Percentiles rank a stretch among this genome's conserved stretches.
Conservation (phyloP, 2,113 vertebrate genomes). For the Tychaedon coryphoeus region DNA sequence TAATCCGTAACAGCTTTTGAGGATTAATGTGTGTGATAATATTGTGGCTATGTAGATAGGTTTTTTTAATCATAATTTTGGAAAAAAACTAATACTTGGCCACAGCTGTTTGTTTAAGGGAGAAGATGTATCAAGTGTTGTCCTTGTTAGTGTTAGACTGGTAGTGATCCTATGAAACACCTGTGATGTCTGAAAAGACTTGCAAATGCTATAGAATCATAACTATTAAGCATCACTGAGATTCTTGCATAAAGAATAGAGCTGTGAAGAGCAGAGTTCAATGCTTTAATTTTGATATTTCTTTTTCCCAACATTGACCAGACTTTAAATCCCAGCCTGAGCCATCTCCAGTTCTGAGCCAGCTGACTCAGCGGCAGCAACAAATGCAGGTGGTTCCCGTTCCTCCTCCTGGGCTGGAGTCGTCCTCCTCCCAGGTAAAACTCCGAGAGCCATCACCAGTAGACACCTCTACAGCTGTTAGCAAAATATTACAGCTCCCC, state of each 20-base stretch:
- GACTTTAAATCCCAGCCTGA: conserved; percentile 94
- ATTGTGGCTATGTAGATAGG: not conserved
- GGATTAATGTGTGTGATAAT: not conserved
- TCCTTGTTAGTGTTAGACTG: not conserved
- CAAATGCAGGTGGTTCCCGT: conserved; percentile 66
- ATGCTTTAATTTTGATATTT: not conserved
- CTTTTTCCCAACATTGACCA: conserved; percentile 26
- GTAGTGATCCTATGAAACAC: not conserved
- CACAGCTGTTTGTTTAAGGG: not conserved
- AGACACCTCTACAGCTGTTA: conserved; percentile 67
- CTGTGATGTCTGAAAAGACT: not conserved
- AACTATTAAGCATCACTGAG: not conserved
- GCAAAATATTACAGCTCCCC: conserved; percentile 79
- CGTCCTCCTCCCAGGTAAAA: conserved; percentile 74
- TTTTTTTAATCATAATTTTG: not conserved
- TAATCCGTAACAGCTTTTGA: not conserved
- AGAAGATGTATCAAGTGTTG: not conserved
- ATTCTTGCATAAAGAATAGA: not conserved
- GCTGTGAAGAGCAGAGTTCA: not conserved
- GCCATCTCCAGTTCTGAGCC: conserved; percentile 92
- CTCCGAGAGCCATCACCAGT: conserved; percentile 61
- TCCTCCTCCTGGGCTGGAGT: conserved; percentile 79
- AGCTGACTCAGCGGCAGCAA: conserved; percentile 87
- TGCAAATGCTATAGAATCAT: not conserved
- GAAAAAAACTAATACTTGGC: not conserved